A percentile compares a stretch with the other conserved stretches of the same genome.
Evolutionary conservation across 2,113 vertebrate species (phyloP).

Genomic region (Nothobranchius furzeri): DNA sequence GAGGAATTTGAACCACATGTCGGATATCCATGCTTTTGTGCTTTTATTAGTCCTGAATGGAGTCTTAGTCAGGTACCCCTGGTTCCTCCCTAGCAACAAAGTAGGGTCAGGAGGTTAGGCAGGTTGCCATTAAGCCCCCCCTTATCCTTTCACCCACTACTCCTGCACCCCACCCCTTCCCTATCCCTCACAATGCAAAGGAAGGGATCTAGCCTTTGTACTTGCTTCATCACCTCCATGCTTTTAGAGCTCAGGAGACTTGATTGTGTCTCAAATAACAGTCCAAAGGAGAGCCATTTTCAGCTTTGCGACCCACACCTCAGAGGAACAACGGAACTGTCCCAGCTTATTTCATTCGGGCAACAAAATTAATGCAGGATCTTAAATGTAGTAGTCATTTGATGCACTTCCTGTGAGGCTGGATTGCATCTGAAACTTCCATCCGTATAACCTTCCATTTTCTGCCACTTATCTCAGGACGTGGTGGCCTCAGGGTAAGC

Average conservation of each 20-base stretch:
- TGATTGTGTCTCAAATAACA: conserved; percentile 66
- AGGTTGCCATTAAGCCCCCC: conserved; percentile 69
- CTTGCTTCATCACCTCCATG: conserved; percentile 70
- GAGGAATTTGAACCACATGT: conserved; percentile 71
- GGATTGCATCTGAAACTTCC: conserved; percentile 5
- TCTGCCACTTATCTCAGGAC: background rate
- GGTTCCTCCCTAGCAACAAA: conserved; percentile 66
- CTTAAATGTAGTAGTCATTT: conserved; percentile 18
- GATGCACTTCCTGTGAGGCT: background rate
- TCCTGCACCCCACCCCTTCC: conserved; percentile 7
- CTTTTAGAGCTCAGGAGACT: conserved; percentile 63
- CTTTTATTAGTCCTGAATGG: conserved; percentile 72
- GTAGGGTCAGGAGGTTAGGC: conserved; percentile 69
- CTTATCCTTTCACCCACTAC: conserved; percentile 45
- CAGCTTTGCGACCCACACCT: conserved; percentile 32
- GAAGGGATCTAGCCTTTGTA: conserved; percentile 64
- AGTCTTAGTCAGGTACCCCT: conserved; percentile 58
- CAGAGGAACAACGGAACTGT: conserved; percentile 21
- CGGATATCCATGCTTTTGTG: conserved; percentile 63
- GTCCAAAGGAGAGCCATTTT: conserved; percentile 48
- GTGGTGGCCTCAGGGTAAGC: conserved; percentile 1
- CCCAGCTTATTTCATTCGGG: conserved; percentile 20
- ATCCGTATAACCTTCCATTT: conserved; percentile 1
- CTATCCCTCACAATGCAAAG: conserved; percentile 39
- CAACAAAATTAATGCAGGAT: background rate